phyloP scores from a whole-genome alignment of 2,797 vertebrate genomes.

The Petrocephalus schoutedeni region DNA sequence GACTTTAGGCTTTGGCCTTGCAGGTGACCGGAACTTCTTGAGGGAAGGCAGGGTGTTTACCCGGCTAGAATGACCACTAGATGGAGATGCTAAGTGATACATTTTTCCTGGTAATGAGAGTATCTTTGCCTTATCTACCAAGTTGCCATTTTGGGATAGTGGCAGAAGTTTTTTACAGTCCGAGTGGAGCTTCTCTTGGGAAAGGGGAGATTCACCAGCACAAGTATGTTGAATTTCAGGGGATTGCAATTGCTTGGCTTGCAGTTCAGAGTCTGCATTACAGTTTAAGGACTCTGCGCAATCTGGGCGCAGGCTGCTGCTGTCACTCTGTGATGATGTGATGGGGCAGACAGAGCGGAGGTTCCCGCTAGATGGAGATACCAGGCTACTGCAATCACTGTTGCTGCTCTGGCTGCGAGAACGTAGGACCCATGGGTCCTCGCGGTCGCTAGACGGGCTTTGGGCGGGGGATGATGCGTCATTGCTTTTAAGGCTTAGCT shows the following conservation, averaged over 20 bases:
- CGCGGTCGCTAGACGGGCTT: slow-evolving; percentile 62
- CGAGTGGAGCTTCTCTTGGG: slow-evolving; percentile 38
- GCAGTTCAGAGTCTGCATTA: slow-evolving; percentile 47
- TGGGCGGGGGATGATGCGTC: slow-evolving; percentile 51
- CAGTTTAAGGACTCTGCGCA: slow-evolving; percentile 64
- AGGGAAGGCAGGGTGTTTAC: slow-evolving; percentile 79
- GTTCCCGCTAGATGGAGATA: slow-evolving; percentile 64
- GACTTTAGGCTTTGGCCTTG: slow-evolving; percentile 72
- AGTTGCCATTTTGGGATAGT: slow-evolving; percentile 34
- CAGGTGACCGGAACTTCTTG: slow-evolving; percentile 59
- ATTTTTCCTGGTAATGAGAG: slow-evolving; percentile 60
- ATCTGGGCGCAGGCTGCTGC: slow-evolving; percentile 63
- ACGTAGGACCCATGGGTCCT: slow-evolving; percentile 83
- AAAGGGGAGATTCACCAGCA: slow-evolving; percentile 37
- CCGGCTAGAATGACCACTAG: slow-evolving; percentile 88
- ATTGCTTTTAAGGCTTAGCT: slow-evolving; percentile 53
- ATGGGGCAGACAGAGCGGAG: slow-evolving; percentile 59
- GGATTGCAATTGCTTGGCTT: slow-evolving; percentile 50
- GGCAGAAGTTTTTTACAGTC: slow-evolving; percentile 36
- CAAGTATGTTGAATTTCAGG: slow-evolving; percentile 35
- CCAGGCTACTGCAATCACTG: slow-evolving; percentile 66
- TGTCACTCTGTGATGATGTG: slow-evolving; percentile 71
- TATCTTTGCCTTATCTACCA: slow-evolving; percentile 55
- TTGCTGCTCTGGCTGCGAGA: slow-evolving; percentile 64
- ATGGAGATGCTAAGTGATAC: slow-evolving; percentile 75